Base-by-base conservation (phyloP, 2,113 vertebrate species). In the Polypterus bichir region DNA sequence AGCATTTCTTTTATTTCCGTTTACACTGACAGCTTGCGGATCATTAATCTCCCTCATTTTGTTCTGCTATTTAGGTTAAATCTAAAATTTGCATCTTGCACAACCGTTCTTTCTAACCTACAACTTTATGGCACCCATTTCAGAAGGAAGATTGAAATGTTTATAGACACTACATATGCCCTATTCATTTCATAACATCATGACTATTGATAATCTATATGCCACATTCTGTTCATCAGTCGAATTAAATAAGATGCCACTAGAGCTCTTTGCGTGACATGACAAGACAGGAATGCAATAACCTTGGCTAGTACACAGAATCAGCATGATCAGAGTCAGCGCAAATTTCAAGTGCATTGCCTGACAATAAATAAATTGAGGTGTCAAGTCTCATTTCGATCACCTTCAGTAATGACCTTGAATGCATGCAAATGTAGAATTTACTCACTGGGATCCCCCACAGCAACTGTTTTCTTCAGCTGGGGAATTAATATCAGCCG, bases 401-500 rank as follows among this genome's bases (percentile, higher is more conserved):
- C 76, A 77, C 73, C 65, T 78, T 75, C 74, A 70, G 47, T 76
- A 83, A 79, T 77, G 68, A 81, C 76, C 77, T 78, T 80, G 76
- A 81, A 69, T 69, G 59, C 69, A 78, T 85, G 74, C 65, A 83
- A 79, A 86, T 79, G 74, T 72, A 65, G 77, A 67, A 74, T 80
- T 72, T 77, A 59, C 67, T 81, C 77, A 78, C 1, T 72, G 60
- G 69, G 69, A 69, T 74, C 67, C 77, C 66, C 65, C 55, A 55
- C 70, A 67, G 74, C 62, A 81, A 76, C 44, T 65, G 64, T 73
- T 44, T 0, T 67, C 79, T 78, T 83, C 79, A 78, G 62, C 76
- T 84, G 77, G 82, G 82, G 85, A 88, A 86, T 85, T 80, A 73
- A 47, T 9, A 81, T 65, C 66, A 77, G 71, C 66, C 77, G 5